A percentile compares a stretch with the other conserved stretches of the same genome.
Conservation (phyloP, 2,888 invertebrate genomes). For the Beris morrisii region DNA sequence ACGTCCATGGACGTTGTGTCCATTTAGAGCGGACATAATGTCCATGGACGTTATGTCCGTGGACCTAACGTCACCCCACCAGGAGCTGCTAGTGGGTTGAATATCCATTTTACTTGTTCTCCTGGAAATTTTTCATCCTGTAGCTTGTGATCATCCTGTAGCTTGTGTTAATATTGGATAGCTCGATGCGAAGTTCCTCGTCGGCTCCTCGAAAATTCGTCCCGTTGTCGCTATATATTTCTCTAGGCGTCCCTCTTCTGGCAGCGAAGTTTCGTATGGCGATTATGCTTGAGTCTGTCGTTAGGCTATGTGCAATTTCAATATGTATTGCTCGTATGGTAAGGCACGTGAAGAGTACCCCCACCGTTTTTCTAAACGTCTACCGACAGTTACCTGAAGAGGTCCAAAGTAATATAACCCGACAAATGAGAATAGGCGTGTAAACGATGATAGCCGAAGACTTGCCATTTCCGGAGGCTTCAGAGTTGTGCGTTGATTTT, state of each 20-base stretch:
- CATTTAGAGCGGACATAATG: too few species aligned
- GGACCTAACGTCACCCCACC: too few species aligned
- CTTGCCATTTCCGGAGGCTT: background rate
- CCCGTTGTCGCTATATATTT: slow-evolving; percentile 37
- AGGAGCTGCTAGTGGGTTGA: background rate
- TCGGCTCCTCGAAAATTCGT: slow-evolving; percentile 36
- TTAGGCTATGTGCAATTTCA: background rate
- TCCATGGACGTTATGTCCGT: too few species aligned
- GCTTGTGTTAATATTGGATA: too few species aligned
- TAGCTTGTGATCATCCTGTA: too few species aligned
- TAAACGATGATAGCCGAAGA: background rate
- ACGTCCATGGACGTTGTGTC: too few species aligned
- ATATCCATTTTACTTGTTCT: slow-evolving; percentile 26
- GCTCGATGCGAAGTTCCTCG: slow-evolving; percentile 23
- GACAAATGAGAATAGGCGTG: too few species aligned
- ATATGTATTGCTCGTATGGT: background rate
- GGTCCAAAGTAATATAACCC: too few species aligned
- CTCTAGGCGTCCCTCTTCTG: slow-evolving; percentile 34
- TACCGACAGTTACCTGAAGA: too few species aligned
- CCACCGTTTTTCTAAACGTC: background rate
- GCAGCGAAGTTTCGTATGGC: slow-evolving; percentile 39
- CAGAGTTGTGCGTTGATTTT: background rate
- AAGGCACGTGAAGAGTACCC: slow-evolving; percentile 1
- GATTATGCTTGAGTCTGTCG: slow-evolving; percentile 26
- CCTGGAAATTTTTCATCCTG: background rate